phyloP scores from a whole-genome alignment of 2,888 invertebrate species.

The Lycophotia porphyrea region DNA sequence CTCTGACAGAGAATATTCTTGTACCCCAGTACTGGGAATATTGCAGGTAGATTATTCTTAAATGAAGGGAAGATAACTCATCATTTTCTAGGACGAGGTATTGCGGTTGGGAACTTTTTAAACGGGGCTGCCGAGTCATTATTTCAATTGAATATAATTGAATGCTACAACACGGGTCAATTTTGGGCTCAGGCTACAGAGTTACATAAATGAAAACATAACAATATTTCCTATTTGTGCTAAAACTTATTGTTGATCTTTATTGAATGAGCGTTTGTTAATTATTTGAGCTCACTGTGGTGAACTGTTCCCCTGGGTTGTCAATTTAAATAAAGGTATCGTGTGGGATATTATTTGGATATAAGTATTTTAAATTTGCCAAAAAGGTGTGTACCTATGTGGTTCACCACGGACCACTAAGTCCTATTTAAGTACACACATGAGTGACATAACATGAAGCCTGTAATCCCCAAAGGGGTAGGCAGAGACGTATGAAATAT shows the following conservation, averaged over 20 bases:
- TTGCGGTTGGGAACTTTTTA: neutral
- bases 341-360: constrained; percentile 6
- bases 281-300: constrained; percentile 16
- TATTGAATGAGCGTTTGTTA: neutral
- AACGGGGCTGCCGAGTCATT: neutral
- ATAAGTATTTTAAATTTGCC: constrained; percentile 8
- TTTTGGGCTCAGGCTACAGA: neutral
- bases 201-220: constrained; percentile 12
- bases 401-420: neutral
- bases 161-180: neutral
- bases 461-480: neutral
- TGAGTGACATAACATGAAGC: neutral
- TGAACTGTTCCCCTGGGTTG: constrained; percentile 9
- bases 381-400: neutral
- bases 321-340: constrained; percentile 23
- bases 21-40: neutral
- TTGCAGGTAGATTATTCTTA: neutral
- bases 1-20: neutral
- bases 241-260: neutral
- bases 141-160: neutral
- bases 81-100: neutral
- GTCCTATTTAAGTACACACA: neutral
- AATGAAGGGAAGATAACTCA: neutral
- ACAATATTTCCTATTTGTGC: constrained; percentile 8
- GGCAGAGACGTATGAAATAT: neutral